Evolutionary conservation across 2,797 vertebrate species (phyloP).

Genomic region (Tenualosa ilisha): DNA sequence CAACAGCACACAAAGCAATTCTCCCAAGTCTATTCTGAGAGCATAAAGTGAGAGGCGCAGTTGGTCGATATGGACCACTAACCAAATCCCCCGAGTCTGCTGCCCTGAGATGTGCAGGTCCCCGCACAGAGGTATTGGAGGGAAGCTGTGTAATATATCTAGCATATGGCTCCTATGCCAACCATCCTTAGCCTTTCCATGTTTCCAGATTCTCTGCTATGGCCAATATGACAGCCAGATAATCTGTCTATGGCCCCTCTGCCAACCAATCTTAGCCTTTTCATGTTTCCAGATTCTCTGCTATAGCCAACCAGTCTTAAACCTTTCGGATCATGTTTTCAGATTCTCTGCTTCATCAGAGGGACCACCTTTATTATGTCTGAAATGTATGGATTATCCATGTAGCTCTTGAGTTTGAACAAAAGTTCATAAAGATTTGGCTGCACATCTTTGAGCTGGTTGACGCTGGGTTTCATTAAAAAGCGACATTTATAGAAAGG

Average conservation of each 20-base stretch:
- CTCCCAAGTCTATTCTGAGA: not conserved
- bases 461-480: not conserved
- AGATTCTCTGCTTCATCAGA: not conserved
- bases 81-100: not conserved
- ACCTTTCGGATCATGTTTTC: too few relatives aligned
- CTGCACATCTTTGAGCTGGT: not conserved
- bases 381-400: slow-evolving; percentile 43
- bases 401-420: not conserved
- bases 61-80: not conserved
- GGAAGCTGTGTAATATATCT: not conserved
- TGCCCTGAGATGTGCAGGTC: not conserved
- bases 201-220: too few relatives aligned
- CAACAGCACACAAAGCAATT: not conserved
- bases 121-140: not conserved
- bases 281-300: too few relatives aligned
- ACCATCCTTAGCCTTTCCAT: too few relatives aligned
- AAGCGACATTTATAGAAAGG: not conserved
- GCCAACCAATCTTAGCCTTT: too few relatives aligned
- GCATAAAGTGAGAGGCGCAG: not conserved
- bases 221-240: too few relatives aligned
- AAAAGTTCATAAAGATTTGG: not conserved
- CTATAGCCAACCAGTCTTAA: too few relatives aligned
- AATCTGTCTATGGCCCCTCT: too few relatives aligned
- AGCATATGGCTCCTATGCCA: too few relatives aligned
- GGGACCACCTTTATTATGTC: not conserved